Evolutionary conservation across 1,140 invertebrate genomes (phyloP), one percentile per base, ranked within the genome.

Genomic region (Drosophila truncata): DNA sequence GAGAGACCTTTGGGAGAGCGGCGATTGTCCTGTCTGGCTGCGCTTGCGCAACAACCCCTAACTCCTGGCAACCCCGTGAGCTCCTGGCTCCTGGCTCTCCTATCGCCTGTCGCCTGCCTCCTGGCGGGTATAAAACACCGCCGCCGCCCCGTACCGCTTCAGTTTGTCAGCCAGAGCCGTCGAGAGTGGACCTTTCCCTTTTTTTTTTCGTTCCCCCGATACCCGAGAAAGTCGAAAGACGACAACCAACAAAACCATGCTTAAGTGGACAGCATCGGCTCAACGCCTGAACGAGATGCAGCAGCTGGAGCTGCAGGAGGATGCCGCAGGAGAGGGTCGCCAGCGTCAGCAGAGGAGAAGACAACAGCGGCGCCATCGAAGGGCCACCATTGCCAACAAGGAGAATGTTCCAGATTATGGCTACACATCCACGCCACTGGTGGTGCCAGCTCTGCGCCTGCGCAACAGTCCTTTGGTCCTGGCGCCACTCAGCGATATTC

Each of bases 91-190:
- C 16, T 7, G 20, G 11, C 60, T 31, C 25, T 33, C 50, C 50
- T 2, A 4, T 8, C 7, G 25, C 9, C 25, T 29, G 47, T 5
- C 20, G 23, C 41, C 41, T 46, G 44, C 20, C 47, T 49, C 27
- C 49, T 33, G 18, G 18, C 64, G 73, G 69, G 81, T 88, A 88
- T 88, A 88, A 88, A 88, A 81, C 39, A 49, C 29, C 11, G 60
- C 37, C 69, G 74, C 60, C 60, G 63, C 69, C 66, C 78, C 61
- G 78, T 52, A 58, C 55, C 65, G 41, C 74, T 78, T 91, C 84
- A 92, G 91, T 92, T 92, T 92, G 91, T 92, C 91, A 92, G 91
- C 91, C 78, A 91, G 82, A 79, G 91, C 74, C 75, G 66, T 69
- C 52, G 61, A 78, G 64, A 77, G 50, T 52, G 54, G 74, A 31